Base-by-base conservation (phyloP, 2,797 vertebrate genomes). In the Lophotriccus pileatus region DNA sequence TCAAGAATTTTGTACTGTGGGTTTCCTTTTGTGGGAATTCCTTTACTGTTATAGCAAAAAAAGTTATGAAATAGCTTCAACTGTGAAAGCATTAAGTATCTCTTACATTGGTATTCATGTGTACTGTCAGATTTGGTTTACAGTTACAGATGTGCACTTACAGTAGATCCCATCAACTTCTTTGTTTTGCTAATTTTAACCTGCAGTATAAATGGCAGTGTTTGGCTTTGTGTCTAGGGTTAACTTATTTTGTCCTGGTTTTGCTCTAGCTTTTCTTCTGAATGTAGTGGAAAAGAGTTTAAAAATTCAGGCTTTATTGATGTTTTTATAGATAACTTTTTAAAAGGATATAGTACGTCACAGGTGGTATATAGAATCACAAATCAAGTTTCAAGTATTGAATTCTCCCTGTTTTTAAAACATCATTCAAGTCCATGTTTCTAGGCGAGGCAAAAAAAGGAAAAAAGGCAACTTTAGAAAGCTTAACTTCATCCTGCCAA, bases 141-240 rank as follows among this genome's bases (percentile, higher is more conserved):
- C 39, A 34, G 36, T 47, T 72, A 18, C 5, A 46, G 8, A 4
- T 11, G 3, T 47, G 7, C 1, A 8, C 24, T 75, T 62, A 27
- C 0, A 27, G 34, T 60, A 62, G 22, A 34, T 34, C 8, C 2
- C 2, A 25, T 50, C 22, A 50, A 1, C 28, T 62, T 50, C 7
- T 64, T 69, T 30, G 30, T 22, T 12, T 87, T 64, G 21, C 36
- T 46, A 28, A 9, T 49, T 43, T 53, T 74, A 50, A 37, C 8
- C 24, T 75, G 24, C 14, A 19, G 12, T 47, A 6, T 17, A 44
- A 58, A 53, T 52, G 4, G 4, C 12, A 43, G 6, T 36, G 16
- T 55, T 34, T 46, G 46, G 32, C 24, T 16, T 60, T 60, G 4
- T 63, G n/a, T 68, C 12, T 68, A 27, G 32, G 7, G n/a, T 13